A percentile compares a stretch with the other conserved stretches of the same genome.
Conservation (phyloP, 2,113 vertebrate species). For the Prolemur simus region DNA sequence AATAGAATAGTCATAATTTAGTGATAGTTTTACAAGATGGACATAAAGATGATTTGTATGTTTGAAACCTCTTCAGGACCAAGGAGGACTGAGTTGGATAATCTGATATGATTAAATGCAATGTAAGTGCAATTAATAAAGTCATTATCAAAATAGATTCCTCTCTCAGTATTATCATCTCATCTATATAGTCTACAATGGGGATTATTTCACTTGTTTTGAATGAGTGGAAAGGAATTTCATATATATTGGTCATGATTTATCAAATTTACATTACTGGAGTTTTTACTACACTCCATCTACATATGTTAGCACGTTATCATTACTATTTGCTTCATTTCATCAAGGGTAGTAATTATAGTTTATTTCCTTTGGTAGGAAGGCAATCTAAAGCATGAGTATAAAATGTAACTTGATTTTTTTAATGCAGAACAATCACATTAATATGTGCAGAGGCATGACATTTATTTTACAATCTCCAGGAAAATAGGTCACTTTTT, state of each 20-base stretch:
- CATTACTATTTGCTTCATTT: background rate
- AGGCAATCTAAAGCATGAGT: background rate
- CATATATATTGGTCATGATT: background rate
- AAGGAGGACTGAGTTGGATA: background rate
- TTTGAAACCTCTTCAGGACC: background rate
- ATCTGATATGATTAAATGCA: background rate
- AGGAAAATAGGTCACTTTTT: slow-evolving; percentile 29
- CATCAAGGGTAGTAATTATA: background rate
- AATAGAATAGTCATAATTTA: background rate
- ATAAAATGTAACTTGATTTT: background rate
- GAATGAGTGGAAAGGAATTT: background rate
- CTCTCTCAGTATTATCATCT: background rate
- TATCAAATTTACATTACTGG: background rate
- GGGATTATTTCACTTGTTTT: background rate
- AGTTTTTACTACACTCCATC: background rate
- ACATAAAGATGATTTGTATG: background rate
- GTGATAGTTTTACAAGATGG: background rate
- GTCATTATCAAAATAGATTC: background rate
- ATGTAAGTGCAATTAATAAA: slow-evolving; percentile 9
- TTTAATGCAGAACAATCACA: background rate
- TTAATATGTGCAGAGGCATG: background rate
- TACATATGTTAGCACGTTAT: background rate
- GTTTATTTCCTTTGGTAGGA: background rate
- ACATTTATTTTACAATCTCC: background rate
- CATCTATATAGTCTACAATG: background rate